These are phyloP conservation scores for Drosophila pseudotakahashii DNA, from an alignment of 2,888 invertebrate genomes.

Conservation along the genomic window DNA sequence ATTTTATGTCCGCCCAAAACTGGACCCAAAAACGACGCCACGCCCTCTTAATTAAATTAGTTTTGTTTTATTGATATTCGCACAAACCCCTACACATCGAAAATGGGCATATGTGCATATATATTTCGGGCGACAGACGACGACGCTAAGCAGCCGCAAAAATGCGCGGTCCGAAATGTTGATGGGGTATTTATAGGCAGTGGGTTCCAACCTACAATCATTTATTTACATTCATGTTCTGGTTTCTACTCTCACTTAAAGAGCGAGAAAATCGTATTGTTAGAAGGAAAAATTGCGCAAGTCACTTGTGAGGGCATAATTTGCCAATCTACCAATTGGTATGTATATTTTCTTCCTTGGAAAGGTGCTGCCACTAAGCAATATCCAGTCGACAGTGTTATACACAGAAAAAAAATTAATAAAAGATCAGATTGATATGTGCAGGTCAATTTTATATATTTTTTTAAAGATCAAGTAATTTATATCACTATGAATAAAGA, in stretches of 20 bases:
- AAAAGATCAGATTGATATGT: too few species aligned
- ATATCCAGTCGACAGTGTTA: neutral
- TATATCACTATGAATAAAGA: too few species aligned
- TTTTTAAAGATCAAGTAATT: too few species aligned
- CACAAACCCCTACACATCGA: too few species aligned
- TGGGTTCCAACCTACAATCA: neutral
- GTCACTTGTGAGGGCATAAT: neutral
- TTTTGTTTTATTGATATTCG: conserved; percentile 50
- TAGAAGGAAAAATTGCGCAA: neutral
- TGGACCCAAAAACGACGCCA: conserved; percentile 1
- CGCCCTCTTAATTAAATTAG: conserved; percentile 70
- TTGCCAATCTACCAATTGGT: neutral
- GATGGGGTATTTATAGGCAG: conserved; percentile 23
- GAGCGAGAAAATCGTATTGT: neutral
- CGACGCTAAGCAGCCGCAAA: conserved; percentile 26
- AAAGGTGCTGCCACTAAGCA: neutral
- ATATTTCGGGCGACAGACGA: conserved; percentile 11
- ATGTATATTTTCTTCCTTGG: neutral
- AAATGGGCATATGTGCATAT: neutral
- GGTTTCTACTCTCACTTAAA: too few species aligned
- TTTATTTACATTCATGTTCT: too few species aligned
- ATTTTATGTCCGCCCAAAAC: conserved; percentile 12
- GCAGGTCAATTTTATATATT: too few species aligned
- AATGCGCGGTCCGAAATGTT: conserved; percentile 27
- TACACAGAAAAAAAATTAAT: too few species aligned